phyloP scores from a whole-genome alignment of 2,113 vertebrate species.

The Cricetomys ansorgei region DNA sequence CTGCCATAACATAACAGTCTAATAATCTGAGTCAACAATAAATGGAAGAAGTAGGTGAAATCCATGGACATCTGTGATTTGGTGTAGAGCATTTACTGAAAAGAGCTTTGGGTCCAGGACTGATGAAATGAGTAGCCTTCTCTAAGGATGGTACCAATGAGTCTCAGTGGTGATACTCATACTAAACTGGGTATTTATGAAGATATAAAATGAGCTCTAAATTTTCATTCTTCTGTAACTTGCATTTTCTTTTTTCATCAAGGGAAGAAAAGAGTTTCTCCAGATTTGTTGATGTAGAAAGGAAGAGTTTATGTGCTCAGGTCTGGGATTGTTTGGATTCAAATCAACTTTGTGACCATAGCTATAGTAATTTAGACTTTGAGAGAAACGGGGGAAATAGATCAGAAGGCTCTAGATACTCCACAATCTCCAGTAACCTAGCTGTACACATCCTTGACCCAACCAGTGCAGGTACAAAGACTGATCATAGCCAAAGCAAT shows the following conservation, averaged over 20 bases:
- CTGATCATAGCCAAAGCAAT: too few species aligned
- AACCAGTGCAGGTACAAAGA: background rate
- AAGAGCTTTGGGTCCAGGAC: background rate
- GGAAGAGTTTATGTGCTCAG: too few species aligned
- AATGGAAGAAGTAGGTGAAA: background rate
- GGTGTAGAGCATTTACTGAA: background rate
- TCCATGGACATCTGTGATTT: background rate
- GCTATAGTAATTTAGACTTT: background rate
- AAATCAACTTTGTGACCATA: background rate
- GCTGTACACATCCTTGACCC: background rate
- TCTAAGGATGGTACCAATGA: background rate
- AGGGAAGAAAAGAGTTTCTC: too few species aligned
- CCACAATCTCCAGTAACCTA: background rate
- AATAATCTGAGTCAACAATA: background rate
- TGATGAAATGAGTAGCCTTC: background rate
- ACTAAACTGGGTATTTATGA: background rate
- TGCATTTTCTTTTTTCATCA: too few species aligned
- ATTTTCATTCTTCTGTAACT: background rate
- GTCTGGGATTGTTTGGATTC: background rate
- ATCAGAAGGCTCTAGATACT: background rate
- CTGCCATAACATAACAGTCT: background rate
- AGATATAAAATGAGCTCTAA: background rate
- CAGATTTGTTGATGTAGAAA: too few species aligned
- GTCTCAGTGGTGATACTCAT: too few species aligned
- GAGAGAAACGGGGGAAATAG: background rate